Conservation (phyloP, 2,888 invertebrate genomes). For the Pterobdella sp. region DNA sequence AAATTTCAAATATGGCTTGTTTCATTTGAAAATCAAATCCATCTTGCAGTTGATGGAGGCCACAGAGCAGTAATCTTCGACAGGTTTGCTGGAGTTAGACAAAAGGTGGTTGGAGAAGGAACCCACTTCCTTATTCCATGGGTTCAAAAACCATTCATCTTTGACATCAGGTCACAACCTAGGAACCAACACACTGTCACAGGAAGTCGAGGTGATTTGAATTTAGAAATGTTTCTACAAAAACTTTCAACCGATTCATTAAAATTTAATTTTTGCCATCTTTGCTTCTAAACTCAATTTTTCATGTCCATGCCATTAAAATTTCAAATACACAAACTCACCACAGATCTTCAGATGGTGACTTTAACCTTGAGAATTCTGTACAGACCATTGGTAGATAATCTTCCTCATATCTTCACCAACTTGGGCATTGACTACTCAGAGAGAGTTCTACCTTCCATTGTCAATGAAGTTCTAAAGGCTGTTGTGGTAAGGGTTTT, state of each 20-base stretch:
- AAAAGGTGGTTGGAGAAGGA: slow-evolving; percentile 85
- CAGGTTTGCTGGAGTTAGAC: slow-evolving; percentile 88
- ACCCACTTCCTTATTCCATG: slow-evolving; percentile 98
- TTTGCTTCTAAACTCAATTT: not conserved
- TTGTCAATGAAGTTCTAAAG: slow-evolving; percentile 95
- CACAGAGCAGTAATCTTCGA: slow-evolving; percentile 99
- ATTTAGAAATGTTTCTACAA: not conserved
- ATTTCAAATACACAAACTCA: not conserved
- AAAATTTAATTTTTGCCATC: not conserved
- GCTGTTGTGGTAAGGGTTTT: slow-evolving; percentile 72
- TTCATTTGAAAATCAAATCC: not conserved
- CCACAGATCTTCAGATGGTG: slow-evolving; percentile 89
- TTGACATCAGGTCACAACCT: slow-evolving; percentile 90
- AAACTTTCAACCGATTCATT: not conserved
- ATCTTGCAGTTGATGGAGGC: slow-evolving; percentile 76
- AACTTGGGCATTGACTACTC: slow-evolving; percentile 95
- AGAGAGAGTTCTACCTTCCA: slow-evolving; percentile 94
- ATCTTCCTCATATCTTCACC: slow-evolving; percentile 87
- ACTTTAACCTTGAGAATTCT: slow-evolving; percentile 95
- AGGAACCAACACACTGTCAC: slow-evolving; percentile 92
- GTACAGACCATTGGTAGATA: slow-evolving; percentile 86
- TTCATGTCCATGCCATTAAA: not conserved
- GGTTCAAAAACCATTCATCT: slow-evolving; percentile 96
- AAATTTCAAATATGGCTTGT: too few relatives aligned
- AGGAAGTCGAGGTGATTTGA: slow-evolving; percentile 77